Base-by-base conservation (phyloP, 2,888 invertebrate species). In the Heliconius erato region DNA sequence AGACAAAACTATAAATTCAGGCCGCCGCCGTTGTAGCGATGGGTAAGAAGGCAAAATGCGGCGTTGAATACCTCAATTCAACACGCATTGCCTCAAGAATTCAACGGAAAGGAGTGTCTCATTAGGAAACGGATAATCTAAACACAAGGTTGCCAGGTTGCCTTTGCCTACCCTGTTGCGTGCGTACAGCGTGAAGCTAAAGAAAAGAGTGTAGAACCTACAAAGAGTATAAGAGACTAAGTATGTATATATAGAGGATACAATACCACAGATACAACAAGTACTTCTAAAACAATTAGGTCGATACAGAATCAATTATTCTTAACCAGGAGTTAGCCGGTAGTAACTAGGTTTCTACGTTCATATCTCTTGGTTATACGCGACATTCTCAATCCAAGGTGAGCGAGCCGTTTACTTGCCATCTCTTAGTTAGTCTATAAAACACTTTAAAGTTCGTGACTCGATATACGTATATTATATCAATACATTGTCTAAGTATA, bases 381-480 rank as follows among this genome's bases (percentile, higher is more conserved):
- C 90, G 89, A 90, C 92, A 92, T 92, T 92, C 92, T 89, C 87
- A 85, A 86, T 81, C 88, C 92, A 92, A 92, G 92, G 92, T 91
- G 90, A 92, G 79, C 92, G 74, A 87, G 91, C 91, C 91, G 84
- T 87, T 91, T 91, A 92, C 92, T 89, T 83, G 88, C 82, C 89
- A 89, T 88, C 88, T 88, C 87, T 86, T 87, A 85, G 88, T 87
- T 88, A 91, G 85, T 85, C 81, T 89, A 90, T 90, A 91, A 90
- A 88, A 86, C 86, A 88, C 88, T 88, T 85, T 88, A 93, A 93
- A 93, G 93, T 93, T 92, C 92, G 93, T 93, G 93, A 93, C 93
- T 91, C 68, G 90, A 87, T 88, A 85, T 85, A 87, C 86, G 86
- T 84, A 86, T 85, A 88, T 86, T 85, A 83, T 86, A 86, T 85